phyloP scores from a whole-genome alignment of 2,797 vertebrate species.

The Trachops cirrhosus region DNA sequence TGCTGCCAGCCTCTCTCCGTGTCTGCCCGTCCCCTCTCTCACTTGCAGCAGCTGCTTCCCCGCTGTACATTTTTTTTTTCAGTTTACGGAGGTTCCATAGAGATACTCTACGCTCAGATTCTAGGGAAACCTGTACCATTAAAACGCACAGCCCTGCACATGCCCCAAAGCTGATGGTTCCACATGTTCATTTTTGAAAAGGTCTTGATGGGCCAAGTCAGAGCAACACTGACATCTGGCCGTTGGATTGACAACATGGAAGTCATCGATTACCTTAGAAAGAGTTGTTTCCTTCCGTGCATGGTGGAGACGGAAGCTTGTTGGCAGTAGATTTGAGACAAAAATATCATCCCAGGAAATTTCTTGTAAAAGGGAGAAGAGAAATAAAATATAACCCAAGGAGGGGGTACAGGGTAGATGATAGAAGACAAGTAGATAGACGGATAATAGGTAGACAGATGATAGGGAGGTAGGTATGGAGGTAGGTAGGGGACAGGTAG shows the following conservation, averaged over 20 bases:
- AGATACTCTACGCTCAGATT: background rate
- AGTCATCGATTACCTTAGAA: background rate
- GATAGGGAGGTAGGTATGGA: background rate
- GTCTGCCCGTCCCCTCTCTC: background rate
- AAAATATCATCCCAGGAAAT: background rate
- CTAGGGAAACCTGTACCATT: background rate
- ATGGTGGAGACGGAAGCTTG: background rate
- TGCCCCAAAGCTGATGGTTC: background rate
- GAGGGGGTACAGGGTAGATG: background rate
- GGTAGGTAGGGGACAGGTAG: background rate
- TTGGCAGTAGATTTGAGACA: background rate
- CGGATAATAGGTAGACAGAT: background rate
- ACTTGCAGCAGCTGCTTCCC: background rate
- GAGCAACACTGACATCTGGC: background rate
- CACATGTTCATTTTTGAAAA: background rate
- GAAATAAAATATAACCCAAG: background rate
- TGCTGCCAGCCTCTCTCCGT: background rate
- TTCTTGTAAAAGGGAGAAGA: background rate
- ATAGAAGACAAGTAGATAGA: background rate
- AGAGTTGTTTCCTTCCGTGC: background rate
- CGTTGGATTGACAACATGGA: background rate
- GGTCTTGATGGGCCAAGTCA: background rate
- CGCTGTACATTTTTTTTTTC: accelerated
- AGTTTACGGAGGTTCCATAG: background rate
- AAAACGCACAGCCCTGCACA: background rate